phyloP scores from a whole-genome alignment of 1,140 invertebrate species.

The Marisa cornuarietis region DNA sequence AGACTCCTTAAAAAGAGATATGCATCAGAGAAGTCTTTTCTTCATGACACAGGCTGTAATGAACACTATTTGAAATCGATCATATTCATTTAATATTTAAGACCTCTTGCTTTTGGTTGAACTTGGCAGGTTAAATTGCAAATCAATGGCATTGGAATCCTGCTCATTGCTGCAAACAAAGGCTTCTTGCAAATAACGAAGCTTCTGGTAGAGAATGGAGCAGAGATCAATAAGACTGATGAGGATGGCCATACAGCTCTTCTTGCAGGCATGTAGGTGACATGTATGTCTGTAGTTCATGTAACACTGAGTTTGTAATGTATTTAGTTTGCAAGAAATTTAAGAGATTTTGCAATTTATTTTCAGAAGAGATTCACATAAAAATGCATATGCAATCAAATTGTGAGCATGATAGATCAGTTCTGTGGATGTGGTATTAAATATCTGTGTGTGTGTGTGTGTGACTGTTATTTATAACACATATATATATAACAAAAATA shows the following conservation, averaged over 20 bases:
- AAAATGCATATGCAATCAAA: too few species aligned
- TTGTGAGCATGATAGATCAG: too few species aligned
- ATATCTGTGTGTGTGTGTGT: slow-evolving; percentile 3
- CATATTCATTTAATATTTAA: neutral
- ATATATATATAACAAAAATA: neutral
- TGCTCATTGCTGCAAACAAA: slow-evolving; percentile 40
- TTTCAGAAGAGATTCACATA: neutral
- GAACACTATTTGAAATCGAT: neutral
- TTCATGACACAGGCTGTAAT: neutral
- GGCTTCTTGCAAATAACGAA: slow-evolving; percentile 35
- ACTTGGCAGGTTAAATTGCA: neutral
- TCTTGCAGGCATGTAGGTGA: slow-evolving; percentile 23
- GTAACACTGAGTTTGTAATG: neutral
- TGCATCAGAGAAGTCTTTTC: neutral
- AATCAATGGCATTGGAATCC: slow-evolving; percentile 26
- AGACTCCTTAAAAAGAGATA: neutral
- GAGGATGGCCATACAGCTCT: slow-evolving; percentile 39
- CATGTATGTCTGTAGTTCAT: slow-evolving; percentile 22
- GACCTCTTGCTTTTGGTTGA: neutral
- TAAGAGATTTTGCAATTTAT: too few species aligned
- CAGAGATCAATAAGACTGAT: slow-evolving; percentile 30
- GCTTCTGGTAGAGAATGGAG: slow-evolving; percentile 32
- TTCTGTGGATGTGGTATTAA: too few species aligned
- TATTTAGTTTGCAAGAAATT: neutral
- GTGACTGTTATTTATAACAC: too few species aligned